Evolutionary conservation across 2,888 invertebrate genomes (phyloP), one percentile per base, ranked within the genome.

Genomic region (Heterodera filipjevi): DNA sequence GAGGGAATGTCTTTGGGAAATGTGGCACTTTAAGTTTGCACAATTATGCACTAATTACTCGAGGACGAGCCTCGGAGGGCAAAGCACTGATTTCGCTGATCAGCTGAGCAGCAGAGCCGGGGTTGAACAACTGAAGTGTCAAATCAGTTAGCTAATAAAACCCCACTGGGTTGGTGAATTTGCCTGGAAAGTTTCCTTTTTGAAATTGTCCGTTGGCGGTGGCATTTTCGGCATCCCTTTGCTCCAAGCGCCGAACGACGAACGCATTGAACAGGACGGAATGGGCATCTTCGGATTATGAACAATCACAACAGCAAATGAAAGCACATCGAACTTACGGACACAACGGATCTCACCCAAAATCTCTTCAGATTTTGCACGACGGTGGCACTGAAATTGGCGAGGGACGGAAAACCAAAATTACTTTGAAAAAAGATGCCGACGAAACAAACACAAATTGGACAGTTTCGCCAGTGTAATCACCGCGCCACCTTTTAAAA

Each of bases 171-270:
- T 75, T 59, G 0, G 27, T 0, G 33, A 33, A 39, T 74, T 6
- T 32, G 59, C 75, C 59, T 80, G 80, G 81, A 85, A 85, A 12
- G 88, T 85, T 53, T 88, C 87, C 84, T 86, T 84, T 81, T 88
- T 88, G 83, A 88, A 88, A 32, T 79, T 80, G 76, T 86, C 85
- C 46, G 84, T 86, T 27, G 86, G 85, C 12, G 88, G 88, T 12
- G 88, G 88, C 22, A 82, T 74, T 0, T 84, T 81, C 32, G 72
- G 35, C 46, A n/a, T 66, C 19, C 32, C 53, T 33, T 46, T 44
- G 22, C 33, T 35, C 75, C 75, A 75, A 64, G 46, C 22, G 35
- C 75, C 75, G 33, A 66, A 66, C 19, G 53, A 59, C 22, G 68
- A 59, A n/a, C 46, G 75, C 33, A 22, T 32, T 14, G 75, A 75